phyloP scores from a whole-genome alignment of 2,888 invertebrate genomes.

The Meghimatium bilineatum region DNA sequence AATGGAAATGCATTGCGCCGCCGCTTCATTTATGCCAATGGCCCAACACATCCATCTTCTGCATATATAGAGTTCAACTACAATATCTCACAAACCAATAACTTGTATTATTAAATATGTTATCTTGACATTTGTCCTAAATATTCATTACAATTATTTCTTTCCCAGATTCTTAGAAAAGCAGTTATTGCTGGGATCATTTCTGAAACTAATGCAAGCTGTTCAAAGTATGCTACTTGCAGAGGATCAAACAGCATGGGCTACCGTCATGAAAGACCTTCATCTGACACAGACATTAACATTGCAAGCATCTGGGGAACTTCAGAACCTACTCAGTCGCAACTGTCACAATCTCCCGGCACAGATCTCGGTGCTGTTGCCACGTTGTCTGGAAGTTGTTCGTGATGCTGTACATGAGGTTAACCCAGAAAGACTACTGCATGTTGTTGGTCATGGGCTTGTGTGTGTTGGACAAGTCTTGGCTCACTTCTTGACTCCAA shows the following conservation, averaged over 20 bases:
- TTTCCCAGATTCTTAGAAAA: constrained; percentile 47
- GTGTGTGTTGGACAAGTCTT: constrained; percentile 63
- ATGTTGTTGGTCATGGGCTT: constrained; percentile 59
- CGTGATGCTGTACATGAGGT: constrained; percentile 28
- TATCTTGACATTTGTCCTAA: neutral
- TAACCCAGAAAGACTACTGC: neutral
- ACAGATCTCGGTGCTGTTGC: constrained; percentile 17
- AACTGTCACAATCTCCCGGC: neutral
- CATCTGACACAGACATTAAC: neutral
- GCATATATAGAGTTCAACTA: too few relatives aligned
- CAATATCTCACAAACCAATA: too few relatives aligned
- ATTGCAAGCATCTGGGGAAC: neutral
- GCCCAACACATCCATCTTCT: too few relatives aligned
- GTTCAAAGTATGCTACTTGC: constrained; percentile 31
- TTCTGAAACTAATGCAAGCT: constrained; percentile 44
- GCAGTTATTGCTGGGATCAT: constrained; percentile 39
- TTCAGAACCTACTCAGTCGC: neutral
- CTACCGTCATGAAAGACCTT: neutral
- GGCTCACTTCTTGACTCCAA: constrained; percentile 71
- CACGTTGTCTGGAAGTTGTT: constrained; percentile 44
- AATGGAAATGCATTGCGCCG: too few relatives aligned
- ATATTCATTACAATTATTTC: neutral
- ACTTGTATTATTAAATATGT: neutral
- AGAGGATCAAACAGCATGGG: constrained; percentile 30
- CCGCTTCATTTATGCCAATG: too few relatives aligned